Base-by-base conservation (phyloP, 1,140 invertebrate species). In the Akabosia matsudoensis region DNA sequence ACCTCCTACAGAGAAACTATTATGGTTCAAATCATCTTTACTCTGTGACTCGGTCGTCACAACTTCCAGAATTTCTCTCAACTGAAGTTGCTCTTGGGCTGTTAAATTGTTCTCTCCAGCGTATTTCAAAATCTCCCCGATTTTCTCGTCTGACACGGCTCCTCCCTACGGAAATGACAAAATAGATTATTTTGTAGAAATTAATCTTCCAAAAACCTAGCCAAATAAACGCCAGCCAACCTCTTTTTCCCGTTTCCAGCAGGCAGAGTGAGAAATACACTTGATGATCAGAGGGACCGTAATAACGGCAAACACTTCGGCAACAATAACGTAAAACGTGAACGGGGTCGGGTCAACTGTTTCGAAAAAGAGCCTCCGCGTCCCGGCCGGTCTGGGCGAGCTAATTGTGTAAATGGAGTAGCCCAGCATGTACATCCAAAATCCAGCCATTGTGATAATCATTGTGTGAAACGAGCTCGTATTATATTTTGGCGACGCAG, bases 401-500 rank as follows among this genome's bases (percentile, higher is more conserved):
- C 7, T 45, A 7, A 61, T 61, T 16, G 13, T 24, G 54, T 61
- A 67, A 31, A 67, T 31, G 61, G 26, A 67, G 3, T 30, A 30
- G 7, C 70, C 70, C 4, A 79, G 28, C n/a, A 64, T 33, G 34
- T 56, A 77, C 7, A 51, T 1, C 54, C 64, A 80, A 70, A 76
- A 75, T 33, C 30, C 1, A 16, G 51, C n/a, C 22, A 76, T 64
- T 4, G 75, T 74, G 2, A 75, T 0, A n/a, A 34, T 52, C 79
- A 80, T 80, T 0, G 74, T 16, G 33, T 80, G 34, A 61, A 80
- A 76, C 10, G 73, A 54, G n/a, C 61, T 26, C 16, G 73, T n/a
- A 70, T 78, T 78, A 61, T 45, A 64, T 14, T 45, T 30, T 22
- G n/a, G 75, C 77, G 0, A 80, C 77, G 28, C 79, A 80, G 22